Evolutionary conservation across 1,140 invertebrate species (phyloP).

Genomic region (Ceratosolen solmsi): DNA sequence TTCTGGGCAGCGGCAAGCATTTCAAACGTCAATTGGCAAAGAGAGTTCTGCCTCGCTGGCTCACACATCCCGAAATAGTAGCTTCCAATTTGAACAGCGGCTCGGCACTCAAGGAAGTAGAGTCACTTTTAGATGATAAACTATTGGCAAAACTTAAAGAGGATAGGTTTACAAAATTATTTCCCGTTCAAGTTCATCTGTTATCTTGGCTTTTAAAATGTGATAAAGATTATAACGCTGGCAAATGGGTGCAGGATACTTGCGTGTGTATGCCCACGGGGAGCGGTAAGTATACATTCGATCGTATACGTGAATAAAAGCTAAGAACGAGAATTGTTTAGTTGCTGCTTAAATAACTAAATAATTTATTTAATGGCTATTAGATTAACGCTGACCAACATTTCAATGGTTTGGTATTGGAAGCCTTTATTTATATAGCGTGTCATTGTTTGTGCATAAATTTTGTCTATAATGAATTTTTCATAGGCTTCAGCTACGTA

Average conservation of each 20-base stretch:
- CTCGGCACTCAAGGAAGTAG: conserved; percentile 75
- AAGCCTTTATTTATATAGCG: background rate
- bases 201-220: conserved; percentile 86
- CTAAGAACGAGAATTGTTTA: too few species aligned
- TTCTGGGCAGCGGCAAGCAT: conserved; percentile 62
- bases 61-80: conserved; percentile 85
- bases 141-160: conserved; percentile 79
- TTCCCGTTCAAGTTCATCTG: conserved; percentile 89
- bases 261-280: conserved; percentile 98
- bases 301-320: too few species aligned
- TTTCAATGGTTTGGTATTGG: too few species aligned
- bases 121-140: conserved; percentile 76
- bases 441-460: too few species aligned
- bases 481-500: too few species aligned
- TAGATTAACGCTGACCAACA: too few species aligned
- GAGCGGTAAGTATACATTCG: conserved; percentile 88
- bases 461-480: too few species aligned
- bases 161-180: conserved; percentile 86
- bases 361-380: background rate
- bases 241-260: conserved; percentile 86
- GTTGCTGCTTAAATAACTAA: conserved; percentile 4
- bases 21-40: conserved; percentile 73
- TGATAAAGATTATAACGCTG: conserved; percentile 74
- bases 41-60: conserved; percentile 88
- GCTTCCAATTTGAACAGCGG: conserved; percentile 80